phyloP scores from a whole-genome alignment of 2,113 vertebrate species.

The Naja naja region DNA sequence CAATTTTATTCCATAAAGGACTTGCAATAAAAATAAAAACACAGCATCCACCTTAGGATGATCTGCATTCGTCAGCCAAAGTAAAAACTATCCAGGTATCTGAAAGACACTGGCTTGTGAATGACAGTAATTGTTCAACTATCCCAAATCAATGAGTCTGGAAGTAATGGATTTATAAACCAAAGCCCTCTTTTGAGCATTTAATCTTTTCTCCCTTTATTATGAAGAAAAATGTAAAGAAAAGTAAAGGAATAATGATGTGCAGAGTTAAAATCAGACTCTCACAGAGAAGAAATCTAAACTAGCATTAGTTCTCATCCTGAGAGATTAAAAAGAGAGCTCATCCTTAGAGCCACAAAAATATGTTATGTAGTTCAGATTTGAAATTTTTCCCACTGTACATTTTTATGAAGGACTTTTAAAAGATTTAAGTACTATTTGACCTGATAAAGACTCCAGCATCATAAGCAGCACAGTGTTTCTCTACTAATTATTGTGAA shows the following conservation, averaged over 20 bases:
- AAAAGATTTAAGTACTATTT: slow-evolving; percentile 34
- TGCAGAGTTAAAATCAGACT: slow-evolving; percentile 22
- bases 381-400: slow-evolving; percentile 49
- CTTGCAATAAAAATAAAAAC: background rate
- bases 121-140: background rate
- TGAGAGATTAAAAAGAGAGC: background rate
- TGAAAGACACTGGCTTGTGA: slow-evolving; percentile 27
- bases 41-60: background rate
- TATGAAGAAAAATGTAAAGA: background rate
- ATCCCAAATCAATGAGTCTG: background rate
- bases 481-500: slow-evolving; percentile 46
- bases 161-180: background rate
- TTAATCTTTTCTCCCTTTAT: background rate
- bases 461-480: background rate
- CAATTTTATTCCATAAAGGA: background rate
- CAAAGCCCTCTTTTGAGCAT: background rate
- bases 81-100: slow-evolving; percentile 36
- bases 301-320: background rate
- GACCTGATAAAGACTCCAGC: slow-evolving; percentile 28
- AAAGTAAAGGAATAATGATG: background rate
- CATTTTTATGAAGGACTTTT: slow-evolving; percentile 50
- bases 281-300: slow-evolving; percentile 1
- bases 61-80: background rate
- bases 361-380: slow-evolving; percentile 21
- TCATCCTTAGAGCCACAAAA: slow-evolving; percentile 1